Evolutionary conservation across 2,113 vertebrate species (phyloP), one percentile per base, ranked within the genome.

Genomic region (Hassar affinis): DNA sequence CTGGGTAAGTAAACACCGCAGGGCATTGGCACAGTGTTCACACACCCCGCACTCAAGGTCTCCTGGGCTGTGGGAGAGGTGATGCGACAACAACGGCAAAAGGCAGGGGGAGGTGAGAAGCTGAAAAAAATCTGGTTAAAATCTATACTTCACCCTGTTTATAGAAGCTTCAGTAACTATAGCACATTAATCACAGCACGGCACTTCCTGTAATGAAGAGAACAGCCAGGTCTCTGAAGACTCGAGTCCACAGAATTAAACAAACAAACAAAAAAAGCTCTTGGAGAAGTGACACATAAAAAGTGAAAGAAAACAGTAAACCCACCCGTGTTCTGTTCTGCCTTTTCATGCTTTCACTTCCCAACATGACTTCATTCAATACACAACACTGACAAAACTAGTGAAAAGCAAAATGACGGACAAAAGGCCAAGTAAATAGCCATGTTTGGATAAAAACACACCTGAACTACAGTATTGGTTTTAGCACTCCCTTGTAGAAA

Each of bases 11-110:
- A n/a, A 57, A 85, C 49, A 62, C 42, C 22, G 35, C 64, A 71
- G 25, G 64, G 47, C 45, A 76, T 61, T 33, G 71, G 56, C 82
- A 52, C 72, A 27, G 59, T 49, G 74, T 54, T 83, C 82, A 77
- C 11, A 78, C 25, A 42, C 49, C 27, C 57, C 3, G 6, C 33
- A 27, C 59, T 30, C 27, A 30, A 27, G 42, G 74, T 77, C 74
- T 56, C 33, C 74, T 7, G 74, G 74, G 20, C 74, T 78, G 77
- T 45, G 38, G 54, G 22, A 61, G 52, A 61, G 38, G 56, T 61
- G 56, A 78, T 45, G 35, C 14, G 6, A 45, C 25, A 25, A 77
- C 2, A 6, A 56, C 20, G 14, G 51, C 9, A 49, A 52, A 75
- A 51, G n/a, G 6, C 25, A 74, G 22, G 2, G 17, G n/a, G 6